Evolutionary conservation across 1,140 invertebrate genomes (phyloP).

Genomic region (Ephestia elutella): DNA sequence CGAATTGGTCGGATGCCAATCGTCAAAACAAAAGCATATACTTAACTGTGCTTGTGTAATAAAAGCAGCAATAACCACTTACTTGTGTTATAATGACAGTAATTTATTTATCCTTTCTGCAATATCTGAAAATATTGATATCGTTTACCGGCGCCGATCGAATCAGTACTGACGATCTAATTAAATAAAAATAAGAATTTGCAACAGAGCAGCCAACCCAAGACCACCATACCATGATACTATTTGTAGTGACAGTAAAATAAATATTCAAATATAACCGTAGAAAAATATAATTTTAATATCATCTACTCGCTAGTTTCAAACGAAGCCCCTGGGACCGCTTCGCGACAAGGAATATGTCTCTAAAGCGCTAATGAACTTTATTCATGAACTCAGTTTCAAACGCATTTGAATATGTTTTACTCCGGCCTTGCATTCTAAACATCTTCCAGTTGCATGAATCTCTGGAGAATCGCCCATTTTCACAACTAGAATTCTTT

Average conservation of each 20-base stretch:
- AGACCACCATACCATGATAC: too few relatives aligned
- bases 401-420: slow-evolving; percentile 16
- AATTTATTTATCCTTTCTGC: not conserved
- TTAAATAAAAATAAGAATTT: too few relatives aligned
- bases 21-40: not conserved
- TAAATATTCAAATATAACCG: not conserved
- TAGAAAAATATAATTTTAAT: not conserved
- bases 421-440: not conserved
- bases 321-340: not conserved
- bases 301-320: not conserved
- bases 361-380: slow-evolving; percentile 34
- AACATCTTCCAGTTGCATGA: not conserved
- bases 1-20: not conserved
- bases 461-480: too few relatives aligned
- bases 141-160: too few relatives aligned
- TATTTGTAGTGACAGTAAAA: too few relatives aligned
- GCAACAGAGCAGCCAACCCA: too few relatives aligned
- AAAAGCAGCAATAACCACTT: not conserved
- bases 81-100: not conserved
- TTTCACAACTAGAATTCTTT: too few relatives aligned
- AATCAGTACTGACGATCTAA: too few relatives aligned
- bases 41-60: not conserved
- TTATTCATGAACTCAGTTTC: slow-evolving; percentile 20
- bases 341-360: slow-evolving; percentile 13
- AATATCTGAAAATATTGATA: not conserved